Conservation (phyloP, 2,797 vertebrate species). For the Sebastes oblongus region DNA sequence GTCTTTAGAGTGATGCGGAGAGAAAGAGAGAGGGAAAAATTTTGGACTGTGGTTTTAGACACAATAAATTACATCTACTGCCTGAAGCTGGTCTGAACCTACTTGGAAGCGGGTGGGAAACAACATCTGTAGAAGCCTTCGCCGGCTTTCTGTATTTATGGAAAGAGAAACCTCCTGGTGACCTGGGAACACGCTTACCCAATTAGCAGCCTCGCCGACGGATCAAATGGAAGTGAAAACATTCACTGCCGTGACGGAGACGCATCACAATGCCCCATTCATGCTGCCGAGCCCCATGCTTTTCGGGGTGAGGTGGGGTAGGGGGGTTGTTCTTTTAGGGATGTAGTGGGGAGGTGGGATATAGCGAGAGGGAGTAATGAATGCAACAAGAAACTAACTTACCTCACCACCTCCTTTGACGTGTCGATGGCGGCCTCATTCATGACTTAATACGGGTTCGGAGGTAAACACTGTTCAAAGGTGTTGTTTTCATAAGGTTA, state of each 20-base stretch:
- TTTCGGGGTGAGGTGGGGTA: constrained; percentile 61
- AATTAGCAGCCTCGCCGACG: constrained; percentile 84
- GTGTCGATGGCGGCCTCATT: constrained; percentile 57
- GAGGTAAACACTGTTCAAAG: constrained; percentile 62
- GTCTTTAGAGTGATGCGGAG: constrained; percentile 57
- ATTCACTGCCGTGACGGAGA: constrained; percentile 80
- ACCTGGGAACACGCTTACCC: constrained; percentile 86
- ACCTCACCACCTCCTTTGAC: constrained; percentile 63
- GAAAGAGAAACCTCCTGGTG: constrained; percentile 83
- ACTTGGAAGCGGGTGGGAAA: constrained; percentile 72
- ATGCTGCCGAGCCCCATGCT: constrained; percentile 74
- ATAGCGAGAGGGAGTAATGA: constrained; percentile 59
- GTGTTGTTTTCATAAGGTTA: constrained; percentile 67
- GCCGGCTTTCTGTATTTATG: constrained; percentile 80
- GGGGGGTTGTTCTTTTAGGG: constrained; percentile 46
- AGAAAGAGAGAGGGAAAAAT: constrained; percentile 47
- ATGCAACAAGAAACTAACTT: constrained; percentile 72
- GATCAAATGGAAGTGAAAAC: constrained; percentile 88
- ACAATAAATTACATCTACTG: constrained; percentile 76
- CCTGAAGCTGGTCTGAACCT: constrained; percentile 73
- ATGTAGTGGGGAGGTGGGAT: constrained; percentile 49
- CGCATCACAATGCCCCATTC: constrained; percentile 87
- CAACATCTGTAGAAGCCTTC: constrained; percentile 79
- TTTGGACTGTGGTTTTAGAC: constrained; percentile 69
- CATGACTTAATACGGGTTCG: constrained; percentile 49